phyloP scores from a whole-genome alignment of 2,888 invertebrate genomes.

The Dolomedes plantarius region DNA sequence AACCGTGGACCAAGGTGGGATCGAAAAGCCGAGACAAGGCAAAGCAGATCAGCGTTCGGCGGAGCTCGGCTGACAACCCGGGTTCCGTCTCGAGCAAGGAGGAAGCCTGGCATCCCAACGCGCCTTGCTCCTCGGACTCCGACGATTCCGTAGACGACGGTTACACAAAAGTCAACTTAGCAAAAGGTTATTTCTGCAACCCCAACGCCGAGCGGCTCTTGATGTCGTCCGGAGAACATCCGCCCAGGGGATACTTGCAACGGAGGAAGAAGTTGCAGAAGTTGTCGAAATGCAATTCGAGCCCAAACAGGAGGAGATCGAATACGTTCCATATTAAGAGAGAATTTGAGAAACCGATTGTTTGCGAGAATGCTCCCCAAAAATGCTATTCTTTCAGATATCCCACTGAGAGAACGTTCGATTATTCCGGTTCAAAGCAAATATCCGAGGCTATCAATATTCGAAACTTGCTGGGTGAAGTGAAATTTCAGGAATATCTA shows the following conservation, averaged over 20 bases:
- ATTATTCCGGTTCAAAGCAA: background rate
- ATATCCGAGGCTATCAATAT: background rate
- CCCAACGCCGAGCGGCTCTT: constrained; percentile 39
- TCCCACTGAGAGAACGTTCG: constrained; percentile 11
- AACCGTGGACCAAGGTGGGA: background rate
- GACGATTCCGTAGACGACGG: constrained; percentile 46
- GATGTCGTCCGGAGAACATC: constrained; percentile 54
- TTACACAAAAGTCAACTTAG: constrained; percentile 33
- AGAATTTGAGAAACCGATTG: constrained; percentile 36
- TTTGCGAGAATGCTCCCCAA: constrained; percentile 22
- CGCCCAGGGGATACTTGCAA: constrained; percentile 12
- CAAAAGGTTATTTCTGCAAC: background rate
- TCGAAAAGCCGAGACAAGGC: background rate
- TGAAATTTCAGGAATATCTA: background rate
- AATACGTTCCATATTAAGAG: constrained; percentile 56
- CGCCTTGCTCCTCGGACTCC: constrained; percentile 1
- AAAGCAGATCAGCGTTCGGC: constrained; percentile 52
- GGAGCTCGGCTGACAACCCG: constrained; percentile 58
- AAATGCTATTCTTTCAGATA: constrained; percentile 45
- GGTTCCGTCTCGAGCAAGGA: background rate
- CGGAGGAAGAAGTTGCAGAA: constrained; percentile 42
- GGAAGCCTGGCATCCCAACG: background rate
- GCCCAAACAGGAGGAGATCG: constrained; percentile 30
- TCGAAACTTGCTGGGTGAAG: background rate
- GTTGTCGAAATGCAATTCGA: constrained; percentile 16